A percentile compares a stretch with the other conserved stretches of the same genome.
Evolutionary conservation across 2,888 invertebrate genomes (phyloP).

Genomic region (Zootermopsis nevadensis): DNA sequence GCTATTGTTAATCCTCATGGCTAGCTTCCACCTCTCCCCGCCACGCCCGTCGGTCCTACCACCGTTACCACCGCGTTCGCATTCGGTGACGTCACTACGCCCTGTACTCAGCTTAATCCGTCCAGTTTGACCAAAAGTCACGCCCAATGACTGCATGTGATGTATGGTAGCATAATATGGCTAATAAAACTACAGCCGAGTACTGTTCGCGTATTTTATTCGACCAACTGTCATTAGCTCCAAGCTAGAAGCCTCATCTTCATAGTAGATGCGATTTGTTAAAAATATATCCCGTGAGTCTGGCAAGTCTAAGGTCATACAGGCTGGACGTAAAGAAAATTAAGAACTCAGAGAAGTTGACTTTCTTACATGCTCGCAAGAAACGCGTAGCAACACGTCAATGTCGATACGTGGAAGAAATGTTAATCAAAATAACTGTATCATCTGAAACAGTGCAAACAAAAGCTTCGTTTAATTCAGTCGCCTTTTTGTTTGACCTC

Average conservation of each 20-base stretch:
- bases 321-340: no score
- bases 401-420: no score
- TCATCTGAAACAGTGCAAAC: no score
- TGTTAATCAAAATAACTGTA: no score
- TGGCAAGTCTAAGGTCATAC: no score
- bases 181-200: neutral
- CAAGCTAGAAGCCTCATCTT: neutral
- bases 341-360: no score
- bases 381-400: no score
- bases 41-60: neutral
- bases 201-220: neutral
- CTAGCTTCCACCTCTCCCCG: neutral
- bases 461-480: no score
- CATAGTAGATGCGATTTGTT: no score
- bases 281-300: no score
- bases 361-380: no score
- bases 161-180: neutral
- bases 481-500: no score
- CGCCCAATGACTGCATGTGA: neutral
- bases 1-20: neutral
- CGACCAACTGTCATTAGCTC: neutral
- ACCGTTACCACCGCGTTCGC: neutral
- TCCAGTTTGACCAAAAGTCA: constrained; percentile 16
- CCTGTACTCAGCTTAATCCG: neutral
- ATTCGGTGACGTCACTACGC: constrained; percentile 6